Percentiles rank a stretch among this genome's conserved stretches.
Evolutionary conservation across 2,113 vertebrate genomes (phyloP).

Genomic region (Cyprinodon brontotheroides): DNA sequence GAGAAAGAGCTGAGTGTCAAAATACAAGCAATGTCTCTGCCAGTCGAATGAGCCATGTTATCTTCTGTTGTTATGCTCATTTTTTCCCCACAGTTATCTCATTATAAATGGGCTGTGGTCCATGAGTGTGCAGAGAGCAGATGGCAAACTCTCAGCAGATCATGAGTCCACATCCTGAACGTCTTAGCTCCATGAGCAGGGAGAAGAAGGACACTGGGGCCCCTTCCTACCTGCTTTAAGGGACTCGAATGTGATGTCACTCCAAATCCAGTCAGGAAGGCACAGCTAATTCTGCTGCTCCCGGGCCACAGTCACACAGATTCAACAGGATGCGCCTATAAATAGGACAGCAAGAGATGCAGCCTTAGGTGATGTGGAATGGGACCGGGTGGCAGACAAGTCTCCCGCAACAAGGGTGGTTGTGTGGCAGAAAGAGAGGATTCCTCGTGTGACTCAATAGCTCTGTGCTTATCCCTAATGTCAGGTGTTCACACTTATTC

Average conservation of each 20-base stretch:
- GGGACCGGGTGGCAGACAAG: conserved; percentile 56
- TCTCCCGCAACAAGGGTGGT: conserved; percentile 37
- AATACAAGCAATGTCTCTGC: conserved; percentile 22
- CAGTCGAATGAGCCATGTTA: conserved; percentile 2
- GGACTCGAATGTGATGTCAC: conserved; percentile 72
- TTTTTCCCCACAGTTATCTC: conserved; percentile 39
- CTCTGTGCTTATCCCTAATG: conserved; percentile 61
- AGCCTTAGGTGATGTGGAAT: conserved; percentile 59
- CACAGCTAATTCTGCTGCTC: conserved; percentile 57
- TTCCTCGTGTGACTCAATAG: conserved; percentile 62
- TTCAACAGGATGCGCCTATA: conserved; percentile 55
- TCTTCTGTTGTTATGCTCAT: conserved; percentile 22
- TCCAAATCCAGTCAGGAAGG: conserved; percentile 68
- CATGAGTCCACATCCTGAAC: conserved; percentile 12
- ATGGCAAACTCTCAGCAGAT: conserved; percentile 47
- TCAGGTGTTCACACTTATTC: conserved; percentile 43
- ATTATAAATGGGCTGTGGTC: conserved; percentile 45
- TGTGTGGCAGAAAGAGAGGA: conserved; percentile 35
- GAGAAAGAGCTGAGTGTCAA: conserved; percentile 25
- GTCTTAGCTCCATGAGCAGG: conserved; percentile 8
- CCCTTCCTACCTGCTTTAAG: conserved; percentile 55
- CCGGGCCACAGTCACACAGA: conserved; percentile 65
- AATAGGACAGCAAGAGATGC: conserved; percentile 54
- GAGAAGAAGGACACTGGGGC: conserved; percentile 14
- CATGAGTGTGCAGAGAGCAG: conserved; percentile 49